Percentiles rank a stretch among this genome's conserved stretches.
These are phyloP conservation scores for Sinocyclocheilus rhinocerous DNA, from an alignment of 2,113 vertebrate genomes.

Conservation along the genomic window DNA sequence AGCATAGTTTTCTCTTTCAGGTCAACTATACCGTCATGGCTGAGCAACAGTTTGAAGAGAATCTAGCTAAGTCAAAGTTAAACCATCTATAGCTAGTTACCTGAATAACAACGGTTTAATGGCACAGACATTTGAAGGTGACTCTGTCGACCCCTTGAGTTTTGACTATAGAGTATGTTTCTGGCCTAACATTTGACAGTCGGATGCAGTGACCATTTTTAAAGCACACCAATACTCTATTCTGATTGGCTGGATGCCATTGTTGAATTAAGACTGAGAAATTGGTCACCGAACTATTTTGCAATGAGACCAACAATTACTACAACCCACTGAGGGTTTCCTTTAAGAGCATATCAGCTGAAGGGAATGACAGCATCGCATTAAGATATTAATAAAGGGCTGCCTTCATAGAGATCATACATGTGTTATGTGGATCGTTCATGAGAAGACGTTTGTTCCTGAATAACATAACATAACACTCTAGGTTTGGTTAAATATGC, in stretches of 20 bases:
- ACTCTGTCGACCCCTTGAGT: background rate
- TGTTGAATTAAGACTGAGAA: conserved; percentile 22
- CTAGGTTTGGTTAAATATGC: conserved; percentile 46
- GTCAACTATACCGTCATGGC: background rate
- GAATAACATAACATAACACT: conserved; percentile 20
- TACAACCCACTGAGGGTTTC: conserved; percentile 12
- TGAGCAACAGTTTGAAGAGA: background rate
- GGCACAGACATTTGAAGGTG: background rate
- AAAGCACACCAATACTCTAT: background rate
- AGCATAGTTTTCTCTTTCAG: background rate
- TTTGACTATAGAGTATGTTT: conserved; percentile 11
- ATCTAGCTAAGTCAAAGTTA: background rate
- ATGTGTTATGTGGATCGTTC: background rate
- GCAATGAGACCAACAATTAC: conserved; percentile 16
- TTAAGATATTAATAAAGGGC: conserved; percentile 21
- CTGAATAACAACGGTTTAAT: background rate
- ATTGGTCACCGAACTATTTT: conserved; percentile 11
- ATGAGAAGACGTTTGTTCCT: conserved; percentile 12
- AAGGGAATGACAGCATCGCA: conserved; percentile 8
- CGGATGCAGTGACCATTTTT: background rate
- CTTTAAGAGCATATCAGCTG: conserved; percentile 14
- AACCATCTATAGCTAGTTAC: background rate
- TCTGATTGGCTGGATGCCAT: conserved; percentile 21
- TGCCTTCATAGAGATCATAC: conserved; percentile 17
- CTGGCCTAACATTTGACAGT: background rate